These are phyloP conservation scores for Eilema depressum DNA, from an alignment of 2,888 invertebrate genomes.

Conservation along the genomic window DNA sequence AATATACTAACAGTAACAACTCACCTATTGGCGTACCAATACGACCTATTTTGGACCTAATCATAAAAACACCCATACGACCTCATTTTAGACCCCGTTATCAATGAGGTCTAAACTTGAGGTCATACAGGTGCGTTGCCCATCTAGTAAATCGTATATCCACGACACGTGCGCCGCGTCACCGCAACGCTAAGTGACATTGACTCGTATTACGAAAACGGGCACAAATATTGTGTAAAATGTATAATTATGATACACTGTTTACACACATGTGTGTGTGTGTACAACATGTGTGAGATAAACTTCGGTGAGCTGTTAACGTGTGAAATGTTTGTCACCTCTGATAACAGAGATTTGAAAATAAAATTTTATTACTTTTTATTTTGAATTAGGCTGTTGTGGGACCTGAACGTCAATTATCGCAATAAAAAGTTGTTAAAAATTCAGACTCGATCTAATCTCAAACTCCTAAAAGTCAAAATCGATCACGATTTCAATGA, in stretches of 20 bases:
- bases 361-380: background rate
- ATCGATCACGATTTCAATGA: no score
- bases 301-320: conserved; percentile 7
- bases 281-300: conserved; percentile 10
- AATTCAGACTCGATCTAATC: no score
- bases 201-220: conserved; percentile 16
- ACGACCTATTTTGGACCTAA: no score
- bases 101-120: no score
- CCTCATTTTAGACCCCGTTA: no score
- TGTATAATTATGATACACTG: conserved; percentile 7
- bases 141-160: background rate
- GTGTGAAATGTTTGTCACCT: conserved; percentile 8
- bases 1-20: no score
- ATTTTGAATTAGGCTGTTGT: background rate
- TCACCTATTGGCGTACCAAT: no score
- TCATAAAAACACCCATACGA: no score
- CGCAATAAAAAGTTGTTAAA: no score
- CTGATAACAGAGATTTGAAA: background rate
- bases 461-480: no score
- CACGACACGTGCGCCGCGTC: background rate
- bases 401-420: no score
- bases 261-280: conserved; percentile 4
- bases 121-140: background rate
- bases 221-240: conserved; percentile 15
- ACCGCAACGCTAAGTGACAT: conserved; percentile 8